A percentile compares a stretch with the other conserved stretches of the same genome.
Evolutionary conservation across 2,797 vertebrate genomes (phyloP).

Genomic region (Smutsia temminckii): DNA sequence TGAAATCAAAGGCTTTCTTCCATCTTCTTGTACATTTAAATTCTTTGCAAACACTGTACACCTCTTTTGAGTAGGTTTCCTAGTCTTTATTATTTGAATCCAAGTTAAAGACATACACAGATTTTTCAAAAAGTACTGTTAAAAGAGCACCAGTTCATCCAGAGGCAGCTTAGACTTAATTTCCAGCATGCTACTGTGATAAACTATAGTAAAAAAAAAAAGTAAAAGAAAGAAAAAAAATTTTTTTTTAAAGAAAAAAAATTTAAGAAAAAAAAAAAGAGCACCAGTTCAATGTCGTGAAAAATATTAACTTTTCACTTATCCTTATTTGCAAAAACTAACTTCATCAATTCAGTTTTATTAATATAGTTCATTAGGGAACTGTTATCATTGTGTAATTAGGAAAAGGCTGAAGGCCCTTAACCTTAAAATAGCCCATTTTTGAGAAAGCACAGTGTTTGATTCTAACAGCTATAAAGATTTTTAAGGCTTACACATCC

Average conservation of each 20-base stretch:
- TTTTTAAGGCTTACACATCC: constrained; percentile 19
- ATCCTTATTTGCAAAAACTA: not conserved
- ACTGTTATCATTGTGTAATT: not conserved
- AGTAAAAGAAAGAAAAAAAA: too few species aligned
- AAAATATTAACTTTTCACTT: not conserved
- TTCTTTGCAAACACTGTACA: not conserved
- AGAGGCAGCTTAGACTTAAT: too few species aligned
- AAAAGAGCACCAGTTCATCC: not conserved
- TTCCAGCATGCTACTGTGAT: too few species aligned
- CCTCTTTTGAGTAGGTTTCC: not conserved
- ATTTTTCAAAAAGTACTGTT: not conserved
- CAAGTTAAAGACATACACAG: not conserved
- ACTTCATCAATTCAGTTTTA: not conserved
- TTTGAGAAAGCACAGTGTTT: constrained; percentile 8
- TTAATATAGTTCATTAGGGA: not conserved
- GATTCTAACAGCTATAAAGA: constrained; percentile 39
- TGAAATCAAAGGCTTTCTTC: not conserved
- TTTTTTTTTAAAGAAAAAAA: too few species aligned
- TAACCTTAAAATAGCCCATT: not conserved
- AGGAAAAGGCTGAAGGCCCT: constrained; percentile 26
- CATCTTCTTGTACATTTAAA: not conserved
- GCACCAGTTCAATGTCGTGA: not conserved
- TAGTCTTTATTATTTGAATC: not conserved
- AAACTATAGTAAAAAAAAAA: too few species aligned
- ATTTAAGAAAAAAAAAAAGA: too few species aligned